These are phyloP conservation scores for Diploscapter pachys DNA, from an alignment of 1,140 invertebrate species.

Conservation along the genomic window DNA sequence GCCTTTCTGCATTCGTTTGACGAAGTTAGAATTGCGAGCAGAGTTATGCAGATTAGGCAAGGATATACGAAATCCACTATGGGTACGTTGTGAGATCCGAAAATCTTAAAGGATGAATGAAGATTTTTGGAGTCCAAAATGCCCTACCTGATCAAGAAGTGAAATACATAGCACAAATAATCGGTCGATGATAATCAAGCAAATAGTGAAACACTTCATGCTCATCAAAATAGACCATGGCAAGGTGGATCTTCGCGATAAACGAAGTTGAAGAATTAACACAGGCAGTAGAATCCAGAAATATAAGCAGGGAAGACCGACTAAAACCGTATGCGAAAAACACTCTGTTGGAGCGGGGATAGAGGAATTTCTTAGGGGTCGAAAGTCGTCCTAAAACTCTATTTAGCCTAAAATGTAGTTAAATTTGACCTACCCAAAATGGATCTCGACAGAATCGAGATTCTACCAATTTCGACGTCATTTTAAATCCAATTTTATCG, in stretches of 20 bases:
- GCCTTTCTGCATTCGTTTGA: conserved; percentile 33
- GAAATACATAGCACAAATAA: background rate
- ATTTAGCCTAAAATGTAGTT: background rate
- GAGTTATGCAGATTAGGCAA: background rate
- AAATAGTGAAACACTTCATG: conserved; percentile 31
- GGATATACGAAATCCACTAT: conserved; percentile 34
- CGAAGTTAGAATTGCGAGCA: conserved; percentile 18
- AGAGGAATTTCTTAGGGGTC: conserved; percentile 7
- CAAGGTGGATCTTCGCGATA: conserved; percentile 9
- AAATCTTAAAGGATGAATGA: conserved; percentile 3
- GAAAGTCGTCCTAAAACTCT: conserved; percentile 23
- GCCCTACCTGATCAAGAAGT: background rate
- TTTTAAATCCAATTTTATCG: too few species aligned
- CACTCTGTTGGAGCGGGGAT: conserved; percentile 22
- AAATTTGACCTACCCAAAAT: conserved; percentile 15
- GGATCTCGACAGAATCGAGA: conserved; percentile 22
- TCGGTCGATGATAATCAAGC: conserved; percentile 13
- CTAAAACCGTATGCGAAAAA: conserved; percentile 30
- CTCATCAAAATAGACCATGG: conserved; percentile 42
- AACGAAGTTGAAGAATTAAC: conserved; percentile 29
- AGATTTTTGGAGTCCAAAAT: background rate
- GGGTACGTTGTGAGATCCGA: conserved; percentile 28
- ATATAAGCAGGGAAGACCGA: conserved; percentile 29
- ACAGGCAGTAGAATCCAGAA: conserved; percentile 38
- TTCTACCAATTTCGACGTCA: too few species aligned